A percentile compares a stretch with the other conserved stretches of the same genome.
Evolutionary conservation across 2,888 invertebrate species (phyloP).

Genomic region (Limnephilus rhombicus): DNA sequence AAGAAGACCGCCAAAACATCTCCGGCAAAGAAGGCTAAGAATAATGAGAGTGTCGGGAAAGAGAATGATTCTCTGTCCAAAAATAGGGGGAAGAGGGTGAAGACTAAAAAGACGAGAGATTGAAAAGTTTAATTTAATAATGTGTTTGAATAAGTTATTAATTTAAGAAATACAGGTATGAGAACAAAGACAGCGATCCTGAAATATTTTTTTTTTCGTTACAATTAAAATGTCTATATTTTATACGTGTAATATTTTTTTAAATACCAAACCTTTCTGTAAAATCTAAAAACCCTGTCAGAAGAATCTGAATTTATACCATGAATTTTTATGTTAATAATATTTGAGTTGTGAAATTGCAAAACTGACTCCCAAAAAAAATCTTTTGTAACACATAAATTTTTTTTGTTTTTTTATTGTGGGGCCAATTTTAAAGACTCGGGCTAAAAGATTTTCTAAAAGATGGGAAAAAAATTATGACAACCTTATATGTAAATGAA

Average conservation of each 20-base stretch:
- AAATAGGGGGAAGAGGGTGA: background rate
- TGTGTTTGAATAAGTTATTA: background rate
- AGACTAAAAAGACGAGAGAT: conserved; percentile 12
- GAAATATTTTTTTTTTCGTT: background rate
- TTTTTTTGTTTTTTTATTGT: no score
- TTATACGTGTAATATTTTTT: background rate
- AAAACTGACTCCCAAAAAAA: no score
- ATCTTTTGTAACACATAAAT: no score
- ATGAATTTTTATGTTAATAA: background rate
- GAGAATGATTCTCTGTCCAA: conserved; percentile 36
- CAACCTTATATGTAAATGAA: no score
- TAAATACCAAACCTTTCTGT: background rate
- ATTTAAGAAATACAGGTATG: background rate
- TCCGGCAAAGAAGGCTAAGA: background rate
- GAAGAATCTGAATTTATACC: no score
- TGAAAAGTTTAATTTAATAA: background rate
- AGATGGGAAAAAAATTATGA: background rate
- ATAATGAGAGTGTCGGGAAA: conserved; percentile 22
- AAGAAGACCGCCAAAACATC: conserved; percentile 3
- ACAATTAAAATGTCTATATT: no score
- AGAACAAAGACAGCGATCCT: background rate
- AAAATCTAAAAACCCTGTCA: background rate
- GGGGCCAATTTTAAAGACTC: no score
- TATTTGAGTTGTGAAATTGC: no score
- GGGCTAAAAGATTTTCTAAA: background rate